Percentiles rank a stretch among this genome's conserved stretches.
Conservation (phyloP, 2,113 vertebrate species). For the Taxidea taxus region DNA sequence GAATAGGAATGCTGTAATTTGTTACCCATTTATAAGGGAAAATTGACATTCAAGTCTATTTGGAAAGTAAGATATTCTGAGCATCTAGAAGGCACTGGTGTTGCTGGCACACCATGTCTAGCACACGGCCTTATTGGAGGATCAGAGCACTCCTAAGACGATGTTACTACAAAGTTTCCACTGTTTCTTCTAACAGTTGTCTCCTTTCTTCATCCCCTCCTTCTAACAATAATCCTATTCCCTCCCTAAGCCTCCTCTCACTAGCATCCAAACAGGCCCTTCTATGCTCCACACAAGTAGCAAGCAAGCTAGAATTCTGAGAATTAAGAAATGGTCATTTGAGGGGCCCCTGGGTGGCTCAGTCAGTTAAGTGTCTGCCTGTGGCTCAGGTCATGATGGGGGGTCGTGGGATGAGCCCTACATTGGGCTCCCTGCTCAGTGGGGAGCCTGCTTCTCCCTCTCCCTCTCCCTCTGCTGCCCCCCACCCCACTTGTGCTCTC, state of each 20-base stretch:
- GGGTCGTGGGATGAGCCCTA: no score
- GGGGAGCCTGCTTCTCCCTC: no score
- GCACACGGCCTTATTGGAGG: neutral
- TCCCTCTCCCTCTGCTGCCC: no score
- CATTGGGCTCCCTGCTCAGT: no score
- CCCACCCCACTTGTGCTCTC: no score
- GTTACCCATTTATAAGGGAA: neutral
- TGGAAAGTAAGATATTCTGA: neutral
- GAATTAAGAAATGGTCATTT: neutral
- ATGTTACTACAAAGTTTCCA: neutral
- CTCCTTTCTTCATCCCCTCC: neutral
- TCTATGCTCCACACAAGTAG: neutral
- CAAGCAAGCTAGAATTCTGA: neutral
- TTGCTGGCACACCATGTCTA: neutral
- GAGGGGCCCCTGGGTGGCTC: neutral
- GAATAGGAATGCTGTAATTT: neutral
- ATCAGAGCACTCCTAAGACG: fast-evolving
- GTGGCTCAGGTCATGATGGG: no score
- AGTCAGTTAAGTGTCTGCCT: neutral
- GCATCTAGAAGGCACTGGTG: neutral
- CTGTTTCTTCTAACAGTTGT: neutral
- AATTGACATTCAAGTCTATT: neutral
- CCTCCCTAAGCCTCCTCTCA: neutral
- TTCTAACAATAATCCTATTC: neutral
- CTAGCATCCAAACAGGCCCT: neutral